Percentiles rank a stretch among this genome's conserved stretches.
Evolutionary conservation across 30 jellyfish, hydroid and myxozoan genomes (phyloP).

Genomic region (Phacellophora camtschatica): DNA sequence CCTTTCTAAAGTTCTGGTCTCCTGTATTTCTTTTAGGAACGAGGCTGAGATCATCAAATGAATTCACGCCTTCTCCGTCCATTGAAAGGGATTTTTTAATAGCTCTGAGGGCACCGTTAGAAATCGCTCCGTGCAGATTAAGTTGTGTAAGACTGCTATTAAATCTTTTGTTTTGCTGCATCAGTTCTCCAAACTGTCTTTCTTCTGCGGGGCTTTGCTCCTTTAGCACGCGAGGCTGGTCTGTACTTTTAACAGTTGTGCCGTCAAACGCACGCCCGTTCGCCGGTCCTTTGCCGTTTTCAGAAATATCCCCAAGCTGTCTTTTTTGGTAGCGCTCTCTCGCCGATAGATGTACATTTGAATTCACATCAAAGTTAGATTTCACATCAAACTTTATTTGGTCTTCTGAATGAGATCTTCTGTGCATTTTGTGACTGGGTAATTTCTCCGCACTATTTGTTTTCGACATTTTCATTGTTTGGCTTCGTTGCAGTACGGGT

Average conservation of each 20-base stretch:
- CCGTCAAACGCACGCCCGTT: not conserved
- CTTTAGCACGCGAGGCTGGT: not conserved
- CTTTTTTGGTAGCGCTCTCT: not conserved
- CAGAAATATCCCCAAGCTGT: conserved; percentile 34
- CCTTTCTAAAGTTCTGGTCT: not conserved
- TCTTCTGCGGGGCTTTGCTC: not conserved
- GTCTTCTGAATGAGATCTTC: conserved; percentile 39
- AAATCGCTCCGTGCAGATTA: conserved; percentile 58
- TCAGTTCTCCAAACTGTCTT: not conserved
- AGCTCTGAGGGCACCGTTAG: conserved; percentile 44
- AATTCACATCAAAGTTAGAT: not conserved
- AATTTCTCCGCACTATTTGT: not conserved
- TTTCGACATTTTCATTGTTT: conserved; percentile 11
- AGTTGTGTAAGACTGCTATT: conserved; percentile 49
- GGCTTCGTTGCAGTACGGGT: conserved; percentile 17
- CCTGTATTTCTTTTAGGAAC: not conserved
- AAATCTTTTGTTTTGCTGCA: not conserved
- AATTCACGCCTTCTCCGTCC: not conserved
- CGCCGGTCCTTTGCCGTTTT: not conserved
- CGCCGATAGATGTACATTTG: not conserved
- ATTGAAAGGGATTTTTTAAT: conserved; percentile 26
- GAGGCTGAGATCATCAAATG: not conserved
- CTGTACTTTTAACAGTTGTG: not conserved
- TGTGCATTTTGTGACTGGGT: not conserved
- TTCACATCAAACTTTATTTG: not conserved